phyloP scores from a whole-genome alignment of 2,113 vertebrate species.

The Labeo rohita region DNA sequence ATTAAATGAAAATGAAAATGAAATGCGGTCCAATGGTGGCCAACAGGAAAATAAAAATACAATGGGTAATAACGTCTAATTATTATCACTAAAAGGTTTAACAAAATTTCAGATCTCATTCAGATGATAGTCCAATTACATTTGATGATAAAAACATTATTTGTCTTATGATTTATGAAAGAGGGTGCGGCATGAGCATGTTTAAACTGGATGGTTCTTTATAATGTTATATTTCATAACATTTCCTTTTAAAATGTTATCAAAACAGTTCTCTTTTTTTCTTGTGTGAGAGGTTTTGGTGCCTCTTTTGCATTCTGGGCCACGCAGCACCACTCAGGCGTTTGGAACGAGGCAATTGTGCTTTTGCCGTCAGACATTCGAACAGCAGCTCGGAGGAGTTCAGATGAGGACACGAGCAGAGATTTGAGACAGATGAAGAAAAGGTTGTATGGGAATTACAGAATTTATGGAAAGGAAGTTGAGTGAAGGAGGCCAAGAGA shows the following conservation, averaged over 20 bases:
- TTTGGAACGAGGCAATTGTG: slow-evolving; percentile 49
- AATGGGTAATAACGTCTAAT: not conserved
- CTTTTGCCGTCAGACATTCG: slow-evolving; percentile 53
- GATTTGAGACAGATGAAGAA: not conserved
- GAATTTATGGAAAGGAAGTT: not conserved
- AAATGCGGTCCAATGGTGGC: slow-evolving; percentile 40
- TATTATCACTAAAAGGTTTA: not conserved
- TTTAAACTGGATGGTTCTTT: not conserved
- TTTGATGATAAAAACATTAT: not conserved
- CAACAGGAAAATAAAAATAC: not conserved
- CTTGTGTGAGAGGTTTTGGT: slow-evolving; percentile 50
- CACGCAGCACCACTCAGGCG: slow-evolving; percentile 53
- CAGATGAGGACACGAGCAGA: slow-evolving; percentile 55
- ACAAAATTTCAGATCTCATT: not conserved
- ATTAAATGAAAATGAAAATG: slow-evolving; percentile 49
- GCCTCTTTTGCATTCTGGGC: slow-evolving; percentile 55
- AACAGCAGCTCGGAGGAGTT: slow-evolving; percentile 51
- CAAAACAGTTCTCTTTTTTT: slow-evolving; percentile 65
- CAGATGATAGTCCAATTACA: not conserved
- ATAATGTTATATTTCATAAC: slow-evolving; percentile 30
- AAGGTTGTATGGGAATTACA: not conserved
- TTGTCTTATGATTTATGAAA: not conserved
- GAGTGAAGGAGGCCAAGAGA: not conserved
- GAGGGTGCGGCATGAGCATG: not conserved
- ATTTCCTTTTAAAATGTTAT: slow-evolving; percentile 48